Conservation (phyloP, 1,140 invertebrate species). For the Atta texana region DNA sequence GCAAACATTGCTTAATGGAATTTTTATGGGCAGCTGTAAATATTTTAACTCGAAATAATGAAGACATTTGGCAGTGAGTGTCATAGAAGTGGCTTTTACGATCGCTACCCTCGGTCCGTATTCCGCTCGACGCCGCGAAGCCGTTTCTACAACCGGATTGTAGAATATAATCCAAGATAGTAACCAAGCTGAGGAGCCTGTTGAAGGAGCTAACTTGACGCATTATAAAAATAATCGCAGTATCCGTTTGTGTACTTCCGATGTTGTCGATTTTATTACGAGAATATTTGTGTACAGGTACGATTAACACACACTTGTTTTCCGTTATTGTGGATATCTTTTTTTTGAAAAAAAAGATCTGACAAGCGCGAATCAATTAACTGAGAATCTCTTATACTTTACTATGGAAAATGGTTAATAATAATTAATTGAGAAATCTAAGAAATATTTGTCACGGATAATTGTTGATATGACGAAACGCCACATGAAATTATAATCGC, state of each 20-base stretch:
- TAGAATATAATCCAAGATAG: slow-evolving; percentile 41
- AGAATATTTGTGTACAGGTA: not conserved
- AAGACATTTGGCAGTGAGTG: slow-evolving; percentile 62
- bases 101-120: slow-evolving; percentile 29
- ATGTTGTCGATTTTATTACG: slow-evolving; percentile 19
- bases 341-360: not conserved
- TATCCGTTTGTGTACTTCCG: slow-evolving; percentile 12
- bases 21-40: slow-evolving; percentile 63
- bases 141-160: slow-evolving; percentile 52
- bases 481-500: not conserved
- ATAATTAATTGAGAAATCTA: not conserved
- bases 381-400: not conserved
- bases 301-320: not conserved
- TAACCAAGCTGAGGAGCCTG: no score
- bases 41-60: slow-evolving; percentile 62
- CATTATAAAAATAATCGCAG: slow-evolving; percentile 40
- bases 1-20: slow-evolving; percentile 58
- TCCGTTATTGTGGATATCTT: not conserved
- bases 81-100: slow-evolving; percentile 59
- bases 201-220: slow-evolving; percentile 12
- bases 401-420: not conserved
- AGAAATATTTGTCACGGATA: not conserved
- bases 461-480: not conserved
- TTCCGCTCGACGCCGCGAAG: not conserved
- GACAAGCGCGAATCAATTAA: not conserved